Percentiles rank a stretch among this genome's conserved stretches.
Evolutionary conservation across 2,888 invertebrate genomes (phyloP).

Genomic region (Agrotis exclamationis): DNA sequence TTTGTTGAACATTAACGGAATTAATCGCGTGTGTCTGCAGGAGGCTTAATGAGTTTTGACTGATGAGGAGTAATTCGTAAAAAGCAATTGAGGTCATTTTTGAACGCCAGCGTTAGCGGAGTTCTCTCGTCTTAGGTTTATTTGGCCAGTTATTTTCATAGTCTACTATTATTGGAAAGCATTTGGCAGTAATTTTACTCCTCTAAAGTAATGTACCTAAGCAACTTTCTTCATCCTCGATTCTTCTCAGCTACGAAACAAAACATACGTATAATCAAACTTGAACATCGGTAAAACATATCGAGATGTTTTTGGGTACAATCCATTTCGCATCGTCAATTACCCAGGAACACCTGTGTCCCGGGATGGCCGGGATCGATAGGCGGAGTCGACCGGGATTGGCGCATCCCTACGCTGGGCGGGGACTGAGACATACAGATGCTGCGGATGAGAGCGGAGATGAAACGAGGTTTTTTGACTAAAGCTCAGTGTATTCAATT

Average conservation of each 20-base stretch:
- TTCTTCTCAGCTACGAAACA: slow-evolving; percentile 7
- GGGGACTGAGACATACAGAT: slow-evolving; percentile 73
- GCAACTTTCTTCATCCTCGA: background rate
- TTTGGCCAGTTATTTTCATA: too few relatives aligned
- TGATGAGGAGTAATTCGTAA: too few relatives aligned
- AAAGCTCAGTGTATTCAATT: too few relatives aligned
- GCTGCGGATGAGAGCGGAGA: slow-evolving; percentile 54
- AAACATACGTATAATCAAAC: slow-evolving; percentile 24
- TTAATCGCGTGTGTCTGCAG: too few relatives aligned
- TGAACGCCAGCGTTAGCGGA: too few relatives aligned
- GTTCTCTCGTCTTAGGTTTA: too few relatives aligned
- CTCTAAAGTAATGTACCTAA: too few relatives aligned
- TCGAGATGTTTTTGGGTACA: slow-evolving; percentile 60
- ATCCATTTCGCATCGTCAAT: slow-evolving; percentile 75
- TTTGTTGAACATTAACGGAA: too few relatives aligned
- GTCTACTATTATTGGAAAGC: too few relatives aligned
- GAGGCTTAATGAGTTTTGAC: too few relatives aligned
- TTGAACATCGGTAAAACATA: slow-evolving; percentile 54
- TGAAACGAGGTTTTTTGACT: background rate
- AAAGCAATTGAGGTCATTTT: too few relatives aligned
- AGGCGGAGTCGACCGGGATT: slow-evolving; percentile 84
- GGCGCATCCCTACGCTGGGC: slow-evolving; percentile 73
- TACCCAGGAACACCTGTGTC: slow-evolving; percentile 83
- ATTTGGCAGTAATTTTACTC: too few relatives aligned
- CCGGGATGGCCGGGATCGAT: slow-evolving; percentile 76